Evolutionary conservation across 1,140 invertebrate species (phyloP).

Genomic region (Monochamus saltuarius): DNA sequence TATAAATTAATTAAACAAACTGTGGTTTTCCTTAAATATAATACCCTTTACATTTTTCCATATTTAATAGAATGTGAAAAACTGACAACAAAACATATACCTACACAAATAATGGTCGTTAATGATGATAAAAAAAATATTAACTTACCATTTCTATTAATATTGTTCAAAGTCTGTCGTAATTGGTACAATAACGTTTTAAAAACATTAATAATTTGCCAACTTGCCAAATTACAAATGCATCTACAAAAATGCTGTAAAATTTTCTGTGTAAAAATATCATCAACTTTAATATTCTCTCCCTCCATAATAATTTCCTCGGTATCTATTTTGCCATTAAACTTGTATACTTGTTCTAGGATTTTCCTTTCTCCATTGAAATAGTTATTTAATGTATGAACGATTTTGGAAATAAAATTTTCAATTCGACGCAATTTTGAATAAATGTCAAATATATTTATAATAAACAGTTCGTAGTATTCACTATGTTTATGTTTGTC

Average conservation of each 20-base stretch:
- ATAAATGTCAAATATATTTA: constrained; percentile 42
- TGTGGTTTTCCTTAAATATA: too few species aligned
- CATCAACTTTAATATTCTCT: constrained; percentile 19
- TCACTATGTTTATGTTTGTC: constrained; percentile 25
- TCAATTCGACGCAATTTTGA: constrained; percentile 44
- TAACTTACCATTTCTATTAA: constrained; percentile 15
- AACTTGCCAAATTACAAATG: constrained; percentile 37
- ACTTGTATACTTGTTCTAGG: constrained; percentile 23
- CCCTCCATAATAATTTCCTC: constrained; percentile 4
- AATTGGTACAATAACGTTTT: constrained; percentile 45
- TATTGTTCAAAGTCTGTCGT: constrained; percentile 24
- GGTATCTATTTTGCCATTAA: constrained; percentile 24
- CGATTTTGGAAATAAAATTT: constrained; percentile 45
- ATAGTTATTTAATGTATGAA: constrained; percentile 35
- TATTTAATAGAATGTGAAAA: too few species aligned
- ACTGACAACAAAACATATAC: too few species aligned
- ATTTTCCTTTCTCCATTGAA: constrained; percentile 1
- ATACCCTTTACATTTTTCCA: too few species aligned
- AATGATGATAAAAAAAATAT: constrained; percentile 4
- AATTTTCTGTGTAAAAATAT: constrained; percentile 38
- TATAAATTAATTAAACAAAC: too few species aligned
- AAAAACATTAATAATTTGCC: constrained; percentile 47
- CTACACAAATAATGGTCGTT: too few species aligned
- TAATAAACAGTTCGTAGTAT: constrained; percentile 32
- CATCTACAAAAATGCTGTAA: constrained; percentile 36